phyloP scores from a whole-genome alignment of 2,888 invertebrate species.

The Abscondita cerata region DNA sequence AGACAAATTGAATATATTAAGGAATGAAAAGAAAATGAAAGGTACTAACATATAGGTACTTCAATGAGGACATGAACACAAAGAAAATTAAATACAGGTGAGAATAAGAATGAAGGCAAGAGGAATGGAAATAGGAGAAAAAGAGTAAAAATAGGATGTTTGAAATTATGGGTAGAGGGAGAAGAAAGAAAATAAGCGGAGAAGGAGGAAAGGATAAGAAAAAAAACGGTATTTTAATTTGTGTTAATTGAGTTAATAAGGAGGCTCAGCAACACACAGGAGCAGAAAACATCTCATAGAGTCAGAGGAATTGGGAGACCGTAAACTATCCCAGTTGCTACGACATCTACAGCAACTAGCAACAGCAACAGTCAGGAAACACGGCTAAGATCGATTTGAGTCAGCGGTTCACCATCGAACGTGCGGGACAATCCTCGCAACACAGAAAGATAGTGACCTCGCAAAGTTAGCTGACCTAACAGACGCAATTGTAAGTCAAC shows the following conservation, averaged over 20 bases:
- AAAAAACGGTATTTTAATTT: no score
- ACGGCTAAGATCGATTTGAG: neutral
- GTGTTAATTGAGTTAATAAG: neutral
- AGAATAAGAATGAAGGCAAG: no score
- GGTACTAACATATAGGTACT: no score
- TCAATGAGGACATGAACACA: no score
- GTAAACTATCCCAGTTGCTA: slow-evolving; percentile 10
- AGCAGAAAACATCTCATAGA: neutral
- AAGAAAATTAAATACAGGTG: no score
- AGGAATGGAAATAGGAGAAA: no score
- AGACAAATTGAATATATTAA: no score
- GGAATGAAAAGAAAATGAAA: no score
- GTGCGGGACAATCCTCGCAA: neutral
- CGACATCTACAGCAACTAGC: slow-evolving; percentile 6
- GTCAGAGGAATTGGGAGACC: slow-evolving; percentile 4
- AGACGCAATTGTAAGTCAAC: slow-evolving; percentile 34
- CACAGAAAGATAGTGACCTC: neutral
- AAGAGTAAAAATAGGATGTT: no score
- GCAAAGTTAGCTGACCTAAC: neutral
- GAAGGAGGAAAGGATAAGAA: no score
- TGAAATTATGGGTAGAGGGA: no score
- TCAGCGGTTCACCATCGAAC: neutral
- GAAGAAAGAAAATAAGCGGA: no score
- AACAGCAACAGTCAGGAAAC: neutral
- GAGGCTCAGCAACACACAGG: slow-evolving; percentile 2